Conservation (phyloP, 2,888 invertebrate genomes). For the Homarus gammarus region DNA sequence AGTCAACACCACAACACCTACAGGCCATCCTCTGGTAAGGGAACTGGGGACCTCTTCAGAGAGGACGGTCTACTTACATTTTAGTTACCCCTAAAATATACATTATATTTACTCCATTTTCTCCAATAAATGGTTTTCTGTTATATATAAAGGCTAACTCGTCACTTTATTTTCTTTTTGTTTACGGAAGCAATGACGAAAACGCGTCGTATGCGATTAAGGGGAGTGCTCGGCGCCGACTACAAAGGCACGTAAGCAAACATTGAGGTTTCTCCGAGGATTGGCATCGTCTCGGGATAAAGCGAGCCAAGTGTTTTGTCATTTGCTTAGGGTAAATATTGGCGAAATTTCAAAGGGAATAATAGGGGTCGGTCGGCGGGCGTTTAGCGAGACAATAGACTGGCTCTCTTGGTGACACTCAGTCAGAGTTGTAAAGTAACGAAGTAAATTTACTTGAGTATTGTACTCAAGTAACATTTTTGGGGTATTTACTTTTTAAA, state of each 20-base stretch:
- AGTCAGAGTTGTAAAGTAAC: no score
- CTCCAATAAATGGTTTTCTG: slow-evolving; percentile 16
- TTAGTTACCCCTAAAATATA: slow-evolving; percentile 19
- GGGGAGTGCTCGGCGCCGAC: slow-evolving; percentile 22
- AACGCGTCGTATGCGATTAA: slow-evolving; percentile 46
- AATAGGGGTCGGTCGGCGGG: slow-evolving; percentile 39
- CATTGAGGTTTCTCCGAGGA: slow-evolving; percentile 68
- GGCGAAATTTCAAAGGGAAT: slow-evolving; percentile 63
- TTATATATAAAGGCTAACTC: neutral
- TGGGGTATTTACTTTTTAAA: no score
- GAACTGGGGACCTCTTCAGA: slow-evolving; percentile 45
- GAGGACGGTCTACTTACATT: slow-evolving; percentile 17
- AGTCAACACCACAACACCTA: slow-evolving; percentile 62
- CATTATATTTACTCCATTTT: neutral
- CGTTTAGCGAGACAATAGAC: slow-evolving; percentile 45
- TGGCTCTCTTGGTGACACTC: neutral
- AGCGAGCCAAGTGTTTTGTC: slow-evolving; percentile 67
- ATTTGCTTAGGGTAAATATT: slow-evolving; percentile 69
- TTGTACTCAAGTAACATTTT: no score
- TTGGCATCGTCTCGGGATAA: slow-evolving; percentile 65
- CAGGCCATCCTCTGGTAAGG: slow-evolving; percentile 64
- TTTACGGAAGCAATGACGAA: neutral
- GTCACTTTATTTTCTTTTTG: neutral
- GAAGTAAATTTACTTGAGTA: no score
- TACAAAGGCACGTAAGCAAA: slow-evolving; percentile 61